Conservation (phyloP, 2,888 invertebrate species). For the Cryptus armator region DNA sequence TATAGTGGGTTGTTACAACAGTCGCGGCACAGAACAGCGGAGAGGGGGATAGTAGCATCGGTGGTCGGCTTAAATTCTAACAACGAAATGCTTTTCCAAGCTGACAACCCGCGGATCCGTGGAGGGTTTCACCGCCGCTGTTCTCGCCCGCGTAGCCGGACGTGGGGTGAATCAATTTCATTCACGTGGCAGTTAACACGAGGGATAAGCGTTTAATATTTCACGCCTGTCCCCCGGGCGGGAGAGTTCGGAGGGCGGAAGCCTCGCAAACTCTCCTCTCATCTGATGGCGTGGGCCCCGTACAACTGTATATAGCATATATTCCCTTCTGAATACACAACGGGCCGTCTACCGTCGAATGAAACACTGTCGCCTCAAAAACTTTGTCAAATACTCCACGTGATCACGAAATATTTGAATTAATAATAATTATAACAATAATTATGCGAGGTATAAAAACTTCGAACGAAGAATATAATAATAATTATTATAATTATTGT, state of each 20-base stretch:
- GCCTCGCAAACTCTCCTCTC: constrained; percentile 15
- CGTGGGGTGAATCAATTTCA: constrained; percentile 74
- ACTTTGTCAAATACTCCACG: not conserved
- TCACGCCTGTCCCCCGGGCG: constrained; percentile 71
- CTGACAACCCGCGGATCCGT: constrained; percentile 62
- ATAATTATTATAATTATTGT: no score
- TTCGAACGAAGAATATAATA: no score
- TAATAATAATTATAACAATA: no score
- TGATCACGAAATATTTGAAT: not conserved
- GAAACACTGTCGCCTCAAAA: not conserved
- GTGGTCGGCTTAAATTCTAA: constrained; percentile 74
- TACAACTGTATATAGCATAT: not conserved
- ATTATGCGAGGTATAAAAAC: no score
- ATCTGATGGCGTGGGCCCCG: constrained; percentile 2
- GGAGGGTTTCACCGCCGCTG: constrained; percentile 46
- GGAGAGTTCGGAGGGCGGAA: constrained; percentile 35
- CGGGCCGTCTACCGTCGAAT: not conserved
- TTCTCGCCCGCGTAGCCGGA: constrained; percentile 65
- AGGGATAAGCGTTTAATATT: constrained; percentile 75
- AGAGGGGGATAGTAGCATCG: constrained; percentile 35
- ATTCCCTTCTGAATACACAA: constrained; percentile 11
- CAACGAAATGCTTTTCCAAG: constrained; percentile 74
- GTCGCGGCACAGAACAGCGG: not conserved
- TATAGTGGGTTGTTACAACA: no score
- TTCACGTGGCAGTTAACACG: constrained; percentile 72